Percentiles rank a stretch among this genome's conserved stretches.
phyloP scores from a whole-genome alignment of 2,797 vertebrate species.

The Heterohyrax brucei region DNA sequence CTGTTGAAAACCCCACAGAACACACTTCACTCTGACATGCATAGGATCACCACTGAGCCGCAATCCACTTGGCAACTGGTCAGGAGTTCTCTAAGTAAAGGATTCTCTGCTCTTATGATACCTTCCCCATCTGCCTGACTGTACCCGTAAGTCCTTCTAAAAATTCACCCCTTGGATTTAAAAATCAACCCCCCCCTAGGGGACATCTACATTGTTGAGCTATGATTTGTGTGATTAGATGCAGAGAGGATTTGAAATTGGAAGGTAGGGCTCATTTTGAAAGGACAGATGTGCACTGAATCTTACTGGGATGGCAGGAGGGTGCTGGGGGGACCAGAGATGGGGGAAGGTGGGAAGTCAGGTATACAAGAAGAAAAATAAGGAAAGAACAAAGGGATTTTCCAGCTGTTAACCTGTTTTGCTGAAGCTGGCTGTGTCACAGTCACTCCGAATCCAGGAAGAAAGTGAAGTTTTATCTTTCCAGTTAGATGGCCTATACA shows the following conservation, averaged over 20 bases:
- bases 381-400: not conserved
- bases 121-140: not conserved
- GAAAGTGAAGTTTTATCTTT: not conserved
- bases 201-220: not conserved
- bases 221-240: not conserved
- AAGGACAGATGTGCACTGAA: constrained; percentile 14
- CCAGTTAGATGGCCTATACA: not conserved
- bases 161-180: constrained; percentile 52
- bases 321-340: fast-evolving
- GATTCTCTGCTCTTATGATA: not conserved
- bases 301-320: not conserved
- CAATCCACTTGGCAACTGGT: not conserved
- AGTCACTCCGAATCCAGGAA: not conserved
- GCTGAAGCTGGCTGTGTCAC: not conserved
- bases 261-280: constrained; percentile 3
- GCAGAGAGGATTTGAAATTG: not conserved
- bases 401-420: not conserved
- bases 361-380: no score
- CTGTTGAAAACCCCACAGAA: not conserved
- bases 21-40: not conserved
- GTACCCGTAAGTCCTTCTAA: not conserved
- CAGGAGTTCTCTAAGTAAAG: not conserved
- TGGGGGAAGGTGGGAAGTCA: not conserved
- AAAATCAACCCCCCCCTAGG: not conserved
- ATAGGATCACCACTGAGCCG: not conserved